These are phyloP conservation scores for Lemur catta DNA, from an alignment of 2,797 vertebrate species.

Conservation along the genomic window DNA sequence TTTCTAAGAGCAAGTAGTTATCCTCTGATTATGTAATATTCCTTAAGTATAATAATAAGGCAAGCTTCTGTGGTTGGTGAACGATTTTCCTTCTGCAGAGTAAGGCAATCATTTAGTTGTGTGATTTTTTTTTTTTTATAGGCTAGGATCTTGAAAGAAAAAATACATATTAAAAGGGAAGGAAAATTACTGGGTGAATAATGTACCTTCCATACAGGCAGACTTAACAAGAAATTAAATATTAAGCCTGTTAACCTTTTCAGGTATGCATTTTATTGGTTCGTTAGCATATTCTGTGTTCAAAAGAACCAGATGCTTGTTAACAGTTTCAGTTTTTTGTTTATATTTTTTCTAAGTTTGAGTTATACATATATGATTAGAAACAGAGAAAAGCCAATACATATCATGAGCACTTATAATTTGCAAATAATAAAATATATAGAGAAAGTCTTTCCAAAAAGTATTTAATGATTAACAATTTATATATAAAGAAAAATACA, in stretches of 20 bases:
- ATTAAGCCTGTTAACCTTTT: slow-evolving; percentile 52
- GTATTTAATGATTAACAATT: background rate
- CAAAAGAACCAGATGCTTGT: slow-evolving; percentile 35
- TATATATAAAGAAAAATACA: background rate
- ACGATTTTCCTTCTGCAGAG: slow-evolving; percentile 45
- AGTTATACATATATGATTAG: slow-evolving; percentile 19
- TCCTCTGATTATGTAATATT: background rate
- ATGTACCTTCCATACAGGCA: slow-evolving; percentile 38
- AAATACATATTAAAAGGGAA: slow-evolving; percentile 62
- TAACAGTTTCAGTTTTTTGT: slow-evolving; percentile 37
- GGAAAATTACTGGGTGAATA: slow-evolving; percentile 51
- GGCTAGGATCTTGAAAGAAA: slow-evolving; percentile 46
- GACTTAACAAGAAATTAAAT: slow-evolving; percentile 37
- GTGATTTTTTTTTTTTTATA: slow-evolving; percentile 30
- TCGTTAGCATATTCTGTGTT: slow-evolving; percentile 55
- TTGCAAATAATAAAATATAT: slow-evolving; percentile 27
- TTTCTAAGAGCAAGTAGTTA: background rate
- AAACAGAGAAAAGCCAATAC: background rate
- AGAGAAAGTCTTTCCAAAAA: background rate
- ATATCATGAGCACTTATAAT: background rate
- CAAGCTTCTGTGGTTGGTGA: background rate
- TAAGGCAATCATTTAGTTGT: slow-evolving; percentile 55
- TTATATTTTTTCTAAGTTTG: slow-evolving; percentile 45
- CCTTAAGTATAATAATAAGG: slow-evolving; percentile 47
- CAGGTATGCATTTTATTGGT: slow-evolving; percentile 43